Percentiles rank a stretch among this genome's conserved stretches.
Conservation (phyloP, 2,888 invertebrate species). For the Mycalesis mineus region DNA sequence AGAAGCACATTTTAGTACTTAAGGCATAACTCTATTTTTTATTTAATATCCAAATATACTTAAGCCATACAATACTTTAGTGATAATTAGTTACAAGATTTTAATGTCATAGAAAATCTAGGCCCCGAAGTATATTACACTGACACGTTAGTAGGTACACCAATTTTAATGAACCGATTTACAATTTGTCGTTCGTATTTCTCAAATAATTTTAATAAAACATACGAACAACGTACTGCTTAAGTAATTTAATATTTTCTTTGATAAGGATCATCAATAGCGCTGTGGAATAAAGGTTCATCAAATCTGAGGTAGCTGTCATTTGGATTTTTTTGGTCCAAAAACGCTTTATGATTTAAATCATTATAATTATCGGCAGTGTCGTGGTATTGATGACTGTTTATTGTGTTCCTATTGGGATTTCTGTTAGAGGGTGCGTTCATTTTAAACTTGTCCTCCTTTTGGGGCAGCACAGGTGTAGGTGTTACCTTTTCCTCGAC, state of each 20-base stretch:
- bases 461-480: constrained; percentile 64
- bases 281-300: constrained; percentile 63
- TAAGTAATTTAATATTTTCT: constrained; percentile 55
- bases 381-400: constrained; percentile 72
- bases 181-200: constrained; percentile 17
- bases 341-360: constrained; percentile 54
- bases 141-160: not conserved
- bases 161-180: constrained; percentile 3
- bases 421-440: constrained; percentile 36
- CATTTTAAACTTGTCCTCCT: constrained; percentile 51
- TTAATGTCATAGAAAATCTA: too few species aligned
- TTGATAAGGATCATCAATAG: constrained; percentile 66
- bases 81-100: too few species aligned
- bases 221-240: constrained; percentile 14
- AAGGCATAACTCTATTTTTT: too few species aligned
- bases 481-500: constrained; percentile 68
- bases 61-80: too few species aligned
- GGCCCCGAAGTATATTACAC: too few species aligned
- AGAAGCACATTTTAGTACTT: too few species aligned
- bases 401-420: constrained; percentile 55
- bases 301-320: constrained; percentile 64
- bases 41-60: too few species aligned
- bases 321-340: constrained; percentile 57
- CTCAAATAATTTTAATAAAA: constrained; percentile 20
- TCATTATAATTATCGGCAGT: constrained; percentile 51